Evolutionary conservation across 2,888 invertebrate species (phyloP).

Genomic region (Byasa hedistus): DNA sequence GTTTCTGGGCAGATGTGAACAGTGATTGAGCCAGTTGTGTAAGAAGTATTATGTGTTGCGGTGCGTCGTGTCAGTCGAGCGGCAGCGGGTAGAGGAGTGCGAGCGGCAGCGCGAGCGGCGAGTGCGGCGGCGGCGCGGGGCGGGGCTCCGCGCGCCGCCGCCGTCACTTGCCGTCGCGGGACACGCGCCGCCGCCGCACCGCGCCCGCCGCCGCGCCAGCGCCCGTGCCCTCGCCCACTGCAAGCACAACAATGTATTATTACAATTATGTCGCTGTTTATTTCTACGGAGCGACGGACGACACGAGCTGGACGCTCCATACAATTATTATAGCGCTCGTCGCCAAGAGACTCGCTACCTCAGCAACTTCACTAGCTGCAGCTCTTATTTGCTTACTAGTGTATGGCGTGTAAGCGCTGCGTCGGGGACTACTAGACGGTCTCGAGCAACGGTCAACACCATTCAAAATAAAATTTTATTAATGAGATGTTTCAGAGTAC

Average conservation of each 20-base stretch:
- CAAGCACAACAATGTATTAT: not conserved
- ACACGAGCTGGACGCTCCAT: too few species aligned
- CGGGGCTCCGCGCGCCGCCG: constrained; percentile 77
- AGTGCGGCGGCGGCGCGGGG: constrained; percentile 43
- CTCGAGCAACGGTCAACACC: too few species aligned
- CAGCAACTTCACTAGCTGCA: too few species aligned
- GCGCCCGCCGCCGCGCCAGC: constrained; percentile 51
- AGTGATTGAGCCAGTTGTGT: constrained; percentile 14
- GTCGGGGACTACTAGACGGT: too few species aligned
- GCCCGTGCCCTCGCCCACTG: constrained; percentile 60
- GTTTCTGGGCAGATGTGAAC: constrained; percentile 24
- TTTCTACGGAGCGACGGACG: too few species aligned
- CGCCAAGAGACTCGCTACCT: too few species aligned
- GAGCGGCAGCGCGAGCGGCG: constrained; percentile 35
- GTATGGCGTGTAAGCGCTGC: too few species aligned
- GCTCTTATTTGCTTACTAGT: too few species aligned
- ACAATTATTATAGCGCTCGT: too few species aligned
- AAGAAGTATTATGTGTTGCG: constrained; percentile 16
- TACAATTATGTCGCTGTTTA: too few species aligned
- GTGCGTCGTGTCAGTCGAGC: constrained; percentile 37
- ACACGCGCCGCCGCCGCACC: constrained; percentile 82
- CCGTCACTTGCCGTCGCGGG: constrained; percentile 88
- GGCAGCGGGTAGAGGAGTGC: constrained; percentile 40
- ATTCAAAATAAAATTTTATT: too few species aligned
- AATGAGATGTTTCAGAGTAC: too few species aligned